Evolutionary conservation across 1,140 invertebrate genomes (phyloP), one percentile per base, ranked within the genome.

Genomic region (Dufourea novaeangliae): DNA sequence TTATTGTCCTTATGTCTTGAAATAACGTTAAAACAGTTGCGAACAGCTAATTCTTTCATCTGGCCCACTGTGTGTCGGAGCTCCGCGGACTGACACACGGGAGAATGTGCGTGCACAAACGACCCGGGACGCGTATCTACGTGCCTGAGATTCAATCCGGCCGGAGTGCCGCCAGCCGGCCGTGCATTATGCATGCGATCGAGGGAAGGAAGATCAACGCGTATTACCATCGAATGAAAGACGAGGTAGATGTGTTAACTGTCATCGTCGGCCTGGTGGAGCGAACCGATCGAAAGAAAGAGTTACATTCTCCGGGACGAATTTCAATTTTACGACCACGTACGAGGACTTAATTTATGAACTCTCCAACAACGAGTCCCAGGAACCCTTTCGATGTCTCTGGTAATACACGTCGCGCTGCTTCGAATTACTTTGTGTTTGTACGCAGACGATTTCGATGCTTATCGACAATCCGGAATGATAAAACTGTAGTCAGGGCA

Each of bases 171-270:
- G 11, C 22, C 66, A 12, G 27, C 6, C 7, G 20, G 11, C 12
- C 10, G 71, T 70, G 22, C 78, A 82, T 82, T 79, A 79, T 82
- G 71, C 80, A 76, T 79, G 54, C 67, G 14, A 22, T n/a, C 17
- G 1, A 44, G 1, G 25, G 34, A 52, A 41, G 29, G 22, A 32
- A 27, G 57, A 71, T 41, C 44, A 52, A 39, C 39, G 25, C 46
- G 66, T 25, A 78, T 78, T 78, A 76, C 64, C 73, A 61, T 76
- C 54, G 64, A 7, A 8, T 39, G 41, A 76, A 76, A 64, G 64
- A 68, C 73, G 39, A 61, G 46, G 39, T 50, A 25, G 37, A 41
- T 10, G 62, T 74, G 72, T 74, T 52, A 64, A 44, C 62, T 67
- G 72, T 67, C 62, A 67, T 74, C 50, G 73, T 14, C 52, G 44